A percentile compares a stretch with the other conserved stretches of the same genome.
These are phyloP conservation scores for Chydorus sphaericus DNA, from an alignment of 2,888 invertebrate species.

Conservation along the genomic window DNA sequence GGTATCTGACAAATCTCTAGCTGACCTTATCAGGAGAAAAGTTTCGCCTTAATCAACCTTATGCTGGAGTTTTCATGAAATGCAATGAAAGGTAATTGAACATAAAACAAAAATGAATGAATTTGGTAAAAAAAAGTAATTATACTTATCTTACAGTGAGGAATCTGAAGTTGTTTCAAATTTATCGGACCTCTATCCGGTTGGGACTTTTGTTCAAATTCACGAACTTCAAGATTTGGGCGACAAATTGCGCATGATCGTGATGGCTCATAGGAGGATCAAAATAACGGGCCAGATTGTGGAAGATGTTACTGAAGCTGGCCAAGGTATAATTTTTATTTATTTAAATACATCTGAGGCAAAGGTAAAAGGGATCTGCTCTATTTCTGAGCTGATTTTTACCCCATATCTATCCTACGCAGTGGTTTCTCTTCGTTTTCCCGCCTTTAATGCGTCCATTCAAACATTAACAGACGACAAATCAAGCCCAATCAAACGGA, in stretches of 20 bases:
- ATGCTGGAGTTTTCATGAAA: slow-evolving; percentile 91
- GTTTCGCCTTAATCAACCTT: slow-evolving; percentile 91
- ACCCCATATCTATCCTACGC: not conserved
- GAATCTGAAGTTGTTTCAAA: slow-evolving; percentile 70
- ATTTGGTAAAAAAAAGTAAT: slow-evolving; percentile 10
- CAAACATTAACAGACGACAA: slow-evolving; percentile 62
- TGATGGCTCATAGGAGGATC: slow-evolving; percentile 85
- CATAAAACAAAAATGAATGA: not conserved
- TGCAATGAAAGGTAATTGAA: slow-evolving; percentile 60
- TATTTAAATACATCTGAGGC: not conserved
- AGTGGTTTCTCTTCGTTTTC: slow-evolving; percentile 35
- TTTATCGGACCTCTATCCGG: slow-evolving; percentile 68
- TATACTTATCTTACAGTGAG: slow-evolving; percentile 36
- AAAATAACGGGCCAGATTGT: slow-evolving; percentile 62
- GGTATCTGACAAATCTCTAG: slow-evolving; percentile 71
- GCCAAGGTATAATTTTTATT: slow-evolving; percentile 5
- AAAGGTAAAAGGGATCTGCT: no score
- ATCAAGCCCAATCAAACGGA: slow-evolving; percentile 16
- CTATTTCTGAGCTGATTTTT: not conserved
- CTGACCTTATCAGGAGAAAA: slow-evolving; percentile 79
- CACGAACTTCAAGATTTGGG: slow-evolving; percentile 94
- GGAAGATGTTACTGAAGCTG: slow-evolving; percentile 37
- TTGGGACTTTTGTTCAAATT: slow-evolving; percentile 96
- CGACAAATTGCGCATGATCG: slow-evolving; percentile 72
- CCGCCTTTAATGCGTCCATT: slow-evolving; percentile 65